Percentiles rank a stretch among this genome's conserved stretches.
Conservation (phyloP, 2,888 invertebrate species). For the Melinaea menophilus region DNA sequence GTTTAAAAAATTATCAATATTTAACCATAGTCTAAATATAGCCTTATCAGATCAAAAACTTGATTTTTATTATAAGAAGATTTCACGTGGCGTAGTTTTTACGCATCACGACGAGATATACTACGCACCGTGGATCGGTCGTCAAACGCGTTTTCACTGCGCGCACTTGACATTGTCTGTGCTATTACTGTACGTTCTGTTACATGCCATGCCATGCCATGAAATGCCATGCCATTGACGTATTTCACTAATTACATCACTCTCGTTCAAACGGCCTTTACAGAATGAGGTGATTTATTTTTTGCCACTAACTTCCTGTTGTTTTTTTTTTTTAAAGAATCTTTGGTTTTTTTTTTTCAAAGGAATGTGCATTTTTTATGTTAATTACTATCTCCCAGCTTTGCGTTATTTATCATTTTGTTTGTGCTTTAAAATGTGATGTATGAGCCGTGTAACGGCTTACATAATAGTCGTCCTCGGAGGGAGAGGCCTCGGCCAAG, state of each 20-base stretch:
- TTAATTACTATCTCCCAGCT: neutral
- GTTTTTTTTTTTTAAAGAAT: neutral
- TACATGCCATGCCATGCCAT: constrained; percentile 22
- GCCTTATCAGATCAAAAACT: neutral
- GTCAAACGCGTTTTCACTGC: constrained; percentile 33
- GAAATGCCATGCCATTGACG: constrained; percentile 46
- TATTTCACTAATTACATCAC: constrained; percentile 53
- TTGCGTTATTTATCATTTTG: too few species aligned
- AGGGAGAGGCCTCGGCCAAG: constrained; percentile 65
- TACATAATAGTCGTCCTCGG: constrained; percentile 61
- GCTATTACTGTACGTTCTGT: constrained; percentile 44
- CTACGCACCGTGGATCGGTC: constrained; percentile 12
- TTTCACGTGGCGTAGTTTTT: constrained; percentile 19
- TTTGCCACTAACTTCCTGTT: constrained; percentile 17
- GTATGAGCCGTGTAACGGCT: constrained; percentile 31
- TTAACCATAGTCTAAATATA: too few species aligned
- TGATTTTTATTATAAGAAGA: neutral
- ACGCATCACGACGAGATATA: constrained; percentile 28
- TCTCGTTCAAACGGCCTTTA: constrained; percentile 23
- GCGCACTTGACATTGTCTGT: constrained; percentile 68
- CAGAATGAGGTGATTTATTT: constrained; percentile 14
- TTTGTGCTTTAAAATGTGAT: too few species aligned
- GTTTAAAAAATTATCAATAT: too few species aligned
- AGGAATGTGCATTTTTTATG: neutral
- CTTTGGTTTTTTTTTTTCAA: constrained; percentile 1